phyloP scores from a whole-genome alignment of 2,797 vertebrate species.

The Chrosomus eos region DNA sequence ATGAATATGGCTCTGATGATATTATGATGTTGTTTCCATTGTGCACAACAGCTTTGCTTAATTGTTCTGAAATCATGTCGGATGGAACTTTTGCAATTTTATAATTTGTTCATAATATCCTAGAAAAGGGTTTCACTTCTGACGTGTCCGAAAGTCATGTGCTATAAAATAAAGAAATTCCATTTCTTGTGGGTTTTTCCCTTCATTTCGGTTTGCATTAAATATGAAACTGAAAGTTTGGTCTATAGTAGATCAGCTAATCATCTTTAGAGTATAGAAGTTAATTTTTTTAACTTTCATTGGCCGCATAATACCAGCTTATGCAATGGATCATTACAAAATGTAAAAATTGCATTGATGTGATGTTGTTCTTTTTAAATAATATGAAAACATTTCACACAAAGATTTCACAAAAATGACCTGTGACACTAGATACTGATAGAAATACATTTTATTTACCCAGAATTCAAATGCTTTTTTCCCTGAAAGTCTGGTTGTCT shows the following conservation, averaged over 20 bases:
- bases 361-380: not conserved
- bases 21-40: conserved; percentile 42
- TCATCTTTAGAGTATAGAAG: not conserved
- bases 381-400: too few relatives aligned
- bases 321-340: not conserved
- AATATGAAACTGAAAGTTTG: not conserved
- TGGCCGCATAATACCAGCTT: not conserved
- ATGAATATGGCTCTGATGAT: conserved; percentile 22
- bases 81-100: conserved; percentile 41
- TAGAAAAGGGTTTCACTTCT: conserved; percentile 36
- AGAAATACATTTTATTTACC: not conserved
- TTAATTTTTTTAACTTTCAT: not conserved
- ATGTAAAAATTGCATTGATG: not conserved
- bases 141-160: conserved; percentile 33
- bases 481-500: not conserved
- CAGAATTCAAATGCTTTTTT: not conserved
- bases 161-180: conserved; percentile 26
- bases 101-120: conserved; percentile 43
- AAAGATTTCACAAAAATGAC: not conserved
- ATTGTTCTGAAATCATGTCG: conserved; percentile 19
- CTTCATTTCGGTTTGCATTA: not conserved
- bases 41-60: conserved; percentile 36
- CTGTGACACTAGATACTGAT: not conserved
- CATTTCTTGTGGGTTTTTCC: conserved; percentile 1
- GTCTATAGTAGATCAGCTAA: not conserved